Evolutionary conservation across 2,888 invertebrate species (phyloP).

Genomic region (Thecocarcelia acutangulata): DNA sequence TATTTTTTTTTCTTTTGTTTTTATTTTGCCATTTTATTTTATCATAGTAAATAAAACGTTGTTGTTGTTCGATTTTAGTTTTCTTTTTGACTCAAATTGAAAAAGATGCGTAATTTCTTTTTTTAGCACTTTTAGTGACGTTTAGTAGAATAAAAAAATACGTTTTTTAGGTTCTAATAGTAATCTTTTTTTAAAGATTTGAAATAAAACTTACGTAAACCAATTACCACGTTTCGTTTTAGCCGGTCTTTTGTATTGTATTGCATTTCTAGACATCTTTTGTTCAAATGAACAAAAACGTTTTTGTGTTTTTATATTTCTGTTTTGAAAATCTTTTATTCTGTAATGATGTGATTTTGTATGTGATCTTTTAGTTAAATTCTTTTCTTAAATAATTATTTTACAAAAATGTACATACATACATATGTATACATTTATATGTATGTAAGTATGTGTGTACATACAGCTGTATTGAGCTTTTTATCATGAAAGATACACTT

Average conservation of each 20-base stretch:
- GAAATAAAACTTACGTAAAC: constrained; percentile 79
- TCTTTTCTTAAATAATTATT: constrained; percentile 23
- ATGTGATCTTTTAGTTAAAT: constrained; percentile 26
- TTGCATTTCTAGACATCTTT: constrained; percentile 61
- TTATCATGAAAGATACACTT: too few species aligned
- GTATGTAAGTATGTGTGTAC: too few species aligned
- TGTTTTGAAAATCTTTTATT: constrained; percentile 24
- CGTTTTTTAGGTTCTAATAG: constrained; percentile 1
- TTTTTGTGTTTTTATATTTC: constrained; percentile 15
- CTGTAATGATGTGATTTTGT: constrained; percentile 9
- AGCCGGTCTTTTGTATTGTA: constrained; percentile 67
- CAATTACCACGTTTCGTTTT: constrained; percentile 80
- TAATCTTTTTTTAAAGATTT: constrained; percentile 49
- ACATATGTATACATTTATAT: too few species aligned
- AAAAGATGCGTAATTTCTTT: constrained; percentile 39
- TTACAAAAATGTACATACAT: background rate
- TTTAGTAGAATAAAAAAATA: background rate
- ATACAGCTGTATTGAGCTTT: too few species aligned
- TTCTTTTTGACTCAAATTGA: background rate
- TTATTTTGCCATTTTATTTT: too few species aligned
- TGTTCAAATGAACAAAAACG: constrained; percentile 35
- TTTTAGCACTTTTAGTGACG: background rate
- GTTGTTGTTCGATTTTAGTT: too few species aligned
- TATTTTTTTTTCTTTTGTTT: too few species aligned
- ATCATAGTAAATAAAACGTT: too few species aligned